phyloP scores from a whole-genome alignment of 2,113 vertebrate genomes.

The Sitta europaea region DNA sequence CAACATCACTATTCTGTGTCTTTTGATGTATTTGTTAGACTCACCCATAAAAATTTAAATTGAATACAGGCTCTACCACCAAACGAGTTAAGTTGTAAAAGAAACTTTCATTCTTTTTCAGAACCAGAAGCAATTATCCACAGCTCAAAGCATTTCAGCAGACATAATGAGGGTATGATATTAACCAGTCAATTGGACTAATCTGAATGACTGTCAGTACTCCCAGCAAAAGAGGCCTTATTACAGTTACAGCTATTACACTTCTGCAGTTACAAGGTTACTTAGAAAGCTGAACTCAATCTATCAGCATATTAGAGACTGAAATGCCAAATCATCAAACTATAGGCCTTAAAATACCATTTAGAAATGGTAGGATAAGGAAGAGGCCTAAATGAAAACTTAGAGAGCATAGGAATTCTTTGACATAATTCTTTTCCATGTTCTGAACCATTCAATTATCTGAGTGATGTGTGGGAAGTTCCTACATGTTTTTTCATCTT shows the following conservation, averaged over 20 bases:
- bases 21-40: background rate
- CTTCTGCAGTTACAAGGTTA: slow-evolving; percentile 26
- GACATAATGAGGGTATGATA: slow-evolving; percentile 11
- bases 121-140: background rate
- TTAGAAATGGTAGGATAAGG: background rate
- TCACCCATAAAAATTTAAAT: background rate
- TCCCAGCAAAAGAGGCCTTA: background rate
- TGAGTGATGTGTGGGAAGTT: background rate
- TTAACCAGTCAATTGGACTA: slow-evolving; percentile 19
- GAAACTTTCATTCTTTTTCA: background rate
- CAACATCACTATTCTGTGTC: background rate
- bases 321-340: slow-evolving; percentile 2
- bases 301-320: background rate
- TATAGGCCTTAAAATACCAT: background rate
- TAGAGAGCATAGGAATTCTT: background rate
- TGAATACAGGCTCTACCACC: background rate
- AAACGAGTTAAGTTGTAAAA: background rate
- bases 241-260: background rate
- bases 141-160: background rate
- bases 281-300: slow-evolving; percentile 12
- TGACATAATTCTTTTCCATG: background rate
- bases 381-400: background rate
- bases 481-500: background rate
- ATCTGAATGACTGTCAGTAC: background rate
- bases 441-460: background rate